Percentiles rank a stretch among this genome's conserved stretches.
phyloP scores from a whole-genome alignment of 2,888 invertebrate genomes.

The Aethes cnicana region DNA sequence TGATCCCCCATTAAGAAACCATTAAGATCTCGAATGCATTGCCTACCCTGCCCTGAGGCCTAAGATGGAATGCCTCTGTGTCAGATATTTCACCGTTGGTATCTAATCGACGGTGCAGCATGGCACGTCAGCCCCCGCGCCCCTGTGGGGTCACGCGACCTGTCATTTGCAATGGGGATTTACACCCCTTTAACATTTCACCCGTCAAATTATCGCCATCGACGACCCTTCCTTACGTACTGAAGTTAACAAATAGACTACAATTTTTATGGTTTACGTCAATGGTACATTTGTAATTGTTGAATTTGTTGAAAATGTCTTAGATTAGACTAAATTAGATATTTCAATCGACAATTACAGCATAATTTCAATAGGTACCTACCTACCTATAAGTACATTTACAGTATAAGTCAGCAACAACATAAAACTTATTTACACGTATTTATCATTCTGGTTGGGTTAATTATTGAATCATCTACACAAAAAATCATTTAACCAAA shows the following conservation, averaged over 20 bases:
- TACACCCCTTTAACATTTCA: conserved; percentile 58
- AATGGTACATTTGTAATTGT: background rate
- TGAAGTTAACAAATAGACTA: conserved; percentile 47
- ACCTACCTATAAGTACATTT: no score
- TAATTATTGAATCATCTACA: no score
- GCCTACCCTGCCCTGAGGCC: no score
- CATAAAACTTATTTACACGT: no score
- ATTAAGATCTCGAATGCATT: no score
- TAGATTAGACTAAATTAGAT: no score
- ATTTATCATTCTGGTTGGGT: no score
- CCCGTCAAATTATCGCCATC: conserved; percentile 65
- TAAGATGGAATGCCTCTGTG: background rate
- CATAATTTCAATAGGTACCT: no score
- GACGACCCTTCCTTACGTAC: conserved; percentile 43
- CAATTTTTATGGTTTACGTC: conserved; percentile 38
- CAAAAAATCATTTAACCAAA: no score
- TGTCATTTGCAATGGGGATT: conserved; percentile 68
- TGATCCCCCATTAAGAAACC: no score
- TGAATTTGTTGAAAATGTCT: background rate
- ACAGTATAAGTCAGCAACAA: no score
- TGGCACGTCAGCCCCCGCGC: conserved; percentile 31
- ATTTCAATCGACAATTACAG: no score
- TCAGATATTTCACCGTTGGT: conserved; percentile 4
- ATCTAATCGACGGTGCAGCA: conserved; percentile 15
- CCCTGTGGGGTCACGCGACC: conserved; percentile 56